These are phyloP conservation scores for Lymantria monacha DNA, from an alignment of 2,888 invertebrate species.

Conservation along the genomic window DNA sequence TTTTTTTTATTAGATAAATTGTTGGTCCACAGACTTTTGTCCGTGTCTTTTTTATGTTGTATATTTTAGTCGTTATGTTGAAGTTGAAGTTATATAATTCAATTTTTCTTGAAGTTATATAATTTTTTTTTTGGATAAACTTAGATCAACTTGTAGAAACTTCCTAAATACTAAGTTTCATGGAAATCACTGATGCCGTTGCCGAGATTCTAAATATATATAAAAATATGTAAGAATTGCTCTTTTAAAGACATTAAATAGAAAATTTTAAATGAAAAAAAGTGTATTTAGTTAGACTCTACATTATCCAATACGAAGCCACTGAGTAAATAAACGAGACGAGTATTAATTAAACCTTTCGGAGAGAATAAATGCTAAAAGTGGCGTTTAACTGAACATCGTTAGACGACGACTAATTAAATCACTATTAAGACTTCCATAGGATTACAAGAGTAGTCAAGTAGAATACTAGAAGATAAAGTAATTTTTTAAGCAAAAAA, in stretches of 20 bases:
- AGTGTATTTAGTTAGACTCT: constrained; percentile 2
- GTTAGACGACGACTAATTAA: constrained; percentile 50
- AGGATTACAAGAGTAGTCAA: constrained; percentile 35
- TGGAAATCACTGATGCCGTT: too few species aligned
- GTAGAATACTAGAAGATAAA: not conserved
- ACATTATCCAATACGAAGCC: constrained; percentile 12
- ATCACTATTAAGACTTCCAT: constrained; percentile 20
- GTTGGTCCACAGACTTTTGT: too few species aligned
- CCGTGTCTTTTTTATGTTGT: too few species aligned
- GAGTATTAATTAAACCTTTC: constrained; percentile 40
- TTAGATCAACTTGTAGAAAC: too few species aligned
- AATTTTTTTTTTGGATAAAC: too few species aligned
- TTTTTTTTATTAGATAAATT: too few species aligned
- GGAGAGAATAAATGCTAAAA: constrained; percentile 39
- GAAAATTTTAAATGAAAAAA: not conserved
- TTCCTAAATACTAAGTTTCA: too few species aligned
- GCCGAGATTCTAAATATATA: too few species aligned
- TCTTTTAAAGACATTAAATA: too few species aligned
- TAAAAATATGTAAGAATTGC: too few species aligned
- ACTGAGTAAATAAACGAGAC: constrained; percentile 23
- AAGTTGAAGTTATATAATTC: not conserved
- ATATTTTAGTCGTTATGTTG: not conserved
- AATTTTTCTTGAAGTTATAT: too few species aligned
- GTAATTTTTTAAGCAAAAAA: too few species aligned
- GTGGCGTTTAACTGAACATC: constrained; percentile 40